A percentile compares a stretch with the other conserved stretches of the same genome.
Evolutionary conservation across 2,797 vertebrate genomes (phyloP).

Genomic region (Bufotes viridis): DNA sequence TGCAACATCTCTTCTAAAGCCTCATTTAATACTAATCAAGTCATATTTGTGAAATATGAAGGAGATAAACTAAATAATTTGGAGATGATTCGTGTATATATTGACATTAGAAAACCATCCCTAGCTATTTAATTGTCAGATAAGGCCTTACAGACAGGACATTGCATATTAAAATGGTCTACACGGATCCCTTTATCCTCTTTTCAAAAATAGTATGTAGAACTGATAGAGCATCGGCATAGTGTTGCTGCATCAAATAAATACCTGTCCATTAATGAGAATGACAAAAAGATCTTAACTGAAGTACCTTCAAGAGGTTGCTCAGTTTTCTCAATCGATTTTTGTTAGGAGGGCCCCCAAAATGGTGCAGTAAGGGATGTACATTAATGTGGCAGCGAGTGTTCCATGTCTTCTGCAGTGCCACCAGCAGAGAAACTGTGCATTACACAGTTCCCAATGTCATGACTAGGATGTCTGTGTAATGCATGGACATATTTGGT

Average conservation of each 20-base stretch:
- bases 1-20: conserved; percentile 62
- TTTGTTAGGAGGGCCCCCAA: no score
- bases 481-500: no score
- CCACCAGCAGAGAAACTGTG: no score
- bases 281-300: background rate
- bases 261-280: background rate
- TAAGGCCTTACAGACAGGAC: background rate
- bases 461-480: no score
- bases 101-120: background rate
- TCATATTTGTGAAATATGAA: conserved; percentile 25
- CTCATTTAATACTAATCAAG: conserved; percentile 65
- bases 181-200: background rate
- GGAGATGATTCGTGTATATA: background rate
- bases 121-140: conserved; percentile 8
- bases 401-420: no score
- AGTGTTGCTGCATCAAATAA: background rate
- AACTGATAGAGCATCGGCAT: background rate
- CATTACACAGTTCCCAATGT: no score
- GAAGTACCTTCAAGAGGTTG: background rate
- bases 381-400: no score
- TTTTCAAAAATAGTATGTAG: background rate
- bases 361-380: no score
- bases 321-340: background rate
- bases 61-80: background rate
- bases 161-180: background rate